A percentile compares a stretch with the other conserved stretches of the same genome.
Evolutionary conservation across 2,113 vertebrate genomes (phyloP).

Genomic region (Sialia sialis): DNA sequence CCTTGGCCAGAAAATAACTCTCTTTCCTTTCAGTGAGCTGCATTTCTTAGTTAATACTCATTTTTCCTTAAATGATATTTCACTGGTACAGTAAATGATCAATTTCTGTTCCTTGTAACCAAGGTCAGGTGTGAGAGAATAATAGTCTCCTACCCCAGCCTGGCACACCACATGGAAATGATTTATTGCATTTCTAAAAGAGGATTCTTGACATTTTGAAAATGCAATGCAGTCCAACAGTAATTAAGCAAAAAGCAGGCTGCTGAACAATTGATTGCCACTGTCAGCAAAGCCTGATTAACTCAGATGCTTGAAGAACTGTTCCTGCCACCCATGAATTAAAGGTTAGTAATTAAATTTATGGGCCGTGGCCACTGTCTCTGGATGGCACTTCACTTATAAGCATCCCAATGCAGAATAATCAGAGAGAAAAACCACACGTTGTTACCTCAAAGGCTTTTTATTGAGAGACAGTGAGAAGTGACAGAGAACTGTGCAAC

Average conservation of each 20-base stretch:
- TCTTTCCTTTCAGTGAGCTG: background rate
- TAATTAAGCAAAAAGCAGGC: conserved; percentile 75
- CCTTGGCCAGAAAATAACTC: background rate
- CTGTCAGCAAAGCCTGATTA: conserved; percentile 76
- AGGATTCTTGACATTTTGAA: conserved; percentile 77
- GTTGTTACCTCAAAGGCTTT: background rate
- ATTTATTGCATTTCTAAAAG: conserved; percentile 76
- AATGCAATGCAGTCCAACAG: conserved; percentile 67
- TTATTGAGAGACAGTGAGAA: background rate
- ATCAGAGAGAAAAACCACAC: conserved; percentile 20
- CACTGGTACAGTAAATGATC: conserved; percentile 52
- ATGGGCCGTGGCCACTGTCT: conserved; percentile 54
- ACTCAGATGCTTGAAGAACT: conserved; percentile 71
- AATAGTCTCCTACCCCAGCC: conserved; percentile 36
- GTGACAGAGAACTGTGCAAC: background rate
- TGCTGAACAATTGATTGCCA: conserved; percentile 72
- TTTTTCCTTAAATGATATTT: conserved; percentile 43
- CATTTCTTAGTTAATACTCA: background rate
- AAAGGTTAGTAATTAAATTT: conserved; percentile 79
- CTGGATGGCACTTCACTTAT: conserved; percentile 48
- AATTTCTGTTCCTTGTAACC: conserved; percentile 47
- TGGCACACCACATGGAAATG: conserved; percentile 50
- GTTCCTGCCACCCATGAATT: conserved; percentile 66
- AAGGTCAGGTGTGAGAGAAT: conserved; percentile 72
- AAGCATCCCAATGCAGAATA: conserved; percentile 30